These are phyloP conservation scores for Cotesia vestalis DNA, from an alignment of 1,140 invertebrate species.

Conservation along the genomic window DNA sequence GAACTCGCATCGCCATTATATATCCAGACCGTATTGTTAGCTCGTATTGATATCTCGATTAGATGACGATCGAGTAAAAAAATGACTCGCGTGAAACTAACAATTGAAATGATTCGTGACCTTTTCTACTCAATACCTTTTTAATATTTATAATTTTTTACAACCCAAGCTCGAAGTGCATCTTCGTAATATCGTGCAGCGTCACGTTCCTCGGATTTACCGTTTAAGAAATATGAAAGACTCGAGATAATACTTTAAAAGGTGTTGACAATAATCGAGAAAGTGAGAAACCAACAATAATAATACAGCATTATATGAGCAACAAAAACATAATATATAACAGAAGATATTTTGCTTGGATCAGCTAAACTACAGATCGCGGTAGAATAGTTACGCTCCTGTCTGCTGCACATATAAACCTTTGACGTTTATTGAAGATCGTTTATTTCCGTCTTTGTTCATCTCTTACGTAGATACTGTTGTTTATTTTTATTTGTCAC, in stretches of 20 bases:
- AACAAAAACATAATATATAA: conserved; percentile 27
- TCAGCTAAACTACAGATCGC: neutral
- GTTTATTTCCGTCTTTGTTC: conserved; percentile 36
- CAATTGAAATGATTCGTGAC: neutral
- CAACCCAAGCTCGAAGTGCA: neutral
- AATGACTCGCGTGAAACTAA: neutral
- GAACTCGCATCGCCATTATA: too few relatives aligned
- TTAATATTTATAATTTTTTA: neutral
- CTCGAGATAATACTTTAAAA: conserved; percentile 1
- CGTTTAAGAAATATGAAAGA: conserved; percentile 3
- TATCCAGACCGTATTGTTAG: too few relatives aligned
- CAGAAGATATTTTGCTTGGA: conserved; percentile 34
- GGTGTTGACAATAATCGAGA: conserved; percentile 6
- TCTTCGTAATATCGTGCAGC: neutral
- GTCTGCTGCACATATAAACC: conserved; percentile 36
- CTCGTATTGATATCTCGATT: too few relatives aligned
- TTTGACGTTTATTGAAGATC: conserved; percentile 54
- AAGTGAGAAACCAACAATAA: neutral
- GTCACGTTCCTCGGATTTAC: conserved; percentile 7
- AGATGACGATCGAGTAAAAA: neutral
- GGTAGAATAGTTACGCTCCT: conserved; percentile 35
- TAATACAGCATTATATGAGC: conserved; percentile 7
- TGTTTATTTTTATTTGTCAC: neutral
- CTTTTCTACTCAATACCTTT: neutral
- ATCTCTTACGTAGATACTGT: conserved; percentile 7